Base-by-base conservation (phyloP, 30 jellyfish, hydroid and myxozoan species). In the Hydractinia echinata region DNA sequence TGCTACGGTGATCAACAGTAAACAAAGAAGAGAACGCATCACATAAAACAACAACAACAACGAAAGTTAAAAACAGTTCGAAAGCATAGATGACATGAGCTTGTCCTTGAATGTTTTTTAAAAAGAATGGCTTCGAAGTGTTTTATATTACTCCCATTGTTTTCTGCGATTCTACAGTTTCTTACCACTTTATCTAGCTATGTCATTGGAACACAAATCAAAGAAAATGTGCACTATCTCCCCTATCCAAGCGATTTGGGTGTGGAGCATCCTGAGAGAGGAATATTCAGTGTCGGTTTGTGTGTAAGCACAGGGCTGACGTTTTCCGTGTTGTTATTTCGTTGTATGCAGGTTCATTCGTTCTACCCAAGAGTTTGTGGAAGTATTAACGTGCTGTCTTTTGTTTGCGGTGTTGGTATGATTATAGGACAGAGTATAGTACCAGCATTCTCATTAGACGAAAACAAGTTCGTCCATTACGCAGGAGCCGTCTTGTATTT, bases 201-300 rank as follows among this genome's bases (percentile, higher is more conserved):
- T 66, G 61, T 51, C 49, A 52, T 80, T 50, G 67, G 51, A 15
- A 21, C 67, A 4, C 30, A 61, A 50, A 8, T 20, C 76, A 80
- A 80, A 53, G 55, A 13, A 5, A 66, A 51, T 62, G 9, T 19
- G 15, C 44, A 67, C 14, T 80, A 80, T 67, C 20, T 80, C 48
- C 66, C 73, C 30, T 80, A 14, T 30, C 87, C 87, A 10, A 80
- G 87, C 60, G 85, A 80, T 7, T 16, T 80, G 53, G 83, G 87
- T 10, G 50, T 60, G 10, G 44, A 80, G 18, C 86, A 80, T 15
- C 87, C 87, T 5, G 87, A 80, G 69, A 64, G 67, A 20, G 83
- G 87, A 4, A 56, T 80, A 15, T 80, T 60, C 61, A 61, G 84
- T 11, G 61, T 66, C 67, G 87, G 81, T 15, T 20, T 80, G 21